Evolutionary conservation across 2,888 invertebrate species (phyloP).

Genomic region (Caenorhabditis becei): DNA sequence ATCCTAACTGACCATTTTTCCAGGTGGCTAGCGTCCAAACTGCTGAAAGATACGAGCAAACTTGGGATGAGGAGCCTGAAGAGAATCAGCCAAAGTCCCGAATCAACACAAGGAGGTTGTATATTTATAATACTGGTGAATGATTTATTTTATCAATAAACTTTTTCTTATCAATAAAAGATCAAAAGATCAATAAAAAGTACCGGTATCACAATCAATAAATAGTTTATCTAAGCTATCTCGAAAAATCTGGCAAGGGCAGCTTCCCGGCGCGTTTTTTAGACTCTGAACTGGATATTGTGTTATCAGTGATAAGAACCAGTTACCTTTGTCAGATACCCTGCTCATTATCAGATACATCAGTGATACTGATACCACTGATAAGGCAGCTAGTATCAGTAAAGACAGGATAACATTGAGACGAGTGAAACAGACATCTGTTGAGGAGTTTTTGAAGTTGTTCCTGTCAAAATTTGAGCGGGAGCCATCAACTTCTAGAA

Average conservation of each 20-base stretch:
- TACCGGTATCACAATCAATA: conserved; percentile 21
- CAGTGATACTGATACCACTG: conserved; percentile 29
- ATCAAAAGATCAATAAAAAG: conserved; percentile 4
- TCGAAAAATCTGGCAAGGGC: conserved; percentile 36
- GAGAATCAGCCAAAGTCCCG: conserved; percentile 64
- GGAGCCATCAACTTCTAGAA: conserved; percentile 22
- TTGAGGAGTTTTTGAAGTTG: not conserved
- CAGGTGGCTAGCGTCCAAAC: conserved; percentile 72
- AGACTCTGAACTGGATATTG: conserved; percentile 20
- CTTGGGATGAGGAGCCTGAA: conserved; percentile 63
- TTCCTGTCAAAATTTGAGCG: not conserved
- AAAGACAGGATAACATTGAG: conserved; percentile 34
- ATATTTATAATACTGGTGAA: conserved; percentile 79
- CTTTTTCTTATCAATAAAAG: not conserved
- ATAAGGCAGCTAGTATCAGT: conserved; percentile 36
- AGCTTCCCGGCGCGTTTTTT: conserved; percentile 8
- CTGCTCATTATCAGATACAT: conserved; percentile 45
- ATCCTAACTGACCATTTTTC: not conserved
- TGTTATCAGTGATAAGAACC: not conserved
- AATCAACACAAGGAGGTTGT: conserved; percentile 70
- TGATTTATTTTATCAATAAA: conserved; percentile 36
- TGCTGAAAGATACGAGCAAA: conserved; percentile 62
- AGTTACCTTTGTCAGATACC: conserved; percentile 32
- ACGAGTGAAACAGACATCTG: conserved; percentile 46
- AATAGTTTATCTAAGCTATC: not conserved